These are phyloP conservation scores for Pantherophis guttatus DNA, from an alignment of 2,113 vertebrate species.

Conservation along the genomic window DNA sequence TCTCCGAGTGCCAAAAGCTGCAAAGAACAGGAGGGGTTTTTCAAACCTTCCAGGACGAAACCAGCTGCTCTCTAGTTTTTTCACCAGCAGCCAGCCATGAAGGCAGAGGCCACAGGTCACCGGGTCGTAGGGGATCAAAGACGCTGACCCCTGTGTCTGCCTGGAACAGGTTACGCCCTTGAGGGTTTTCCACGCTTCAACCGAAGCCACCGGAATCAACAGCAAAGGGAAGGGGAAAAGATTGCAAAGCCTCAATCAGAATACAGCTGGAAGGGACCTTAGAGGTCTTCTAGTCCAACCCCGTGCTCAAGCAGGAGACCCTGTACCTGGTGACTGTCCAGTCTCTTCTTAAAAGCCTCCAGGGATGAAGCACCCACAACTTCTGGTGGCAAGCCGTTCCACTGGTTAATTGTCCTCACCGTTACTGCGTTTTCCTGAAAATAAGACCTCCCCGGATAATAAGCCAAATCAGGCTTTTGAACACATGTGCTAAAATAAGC, in stretches of 20 bases:
- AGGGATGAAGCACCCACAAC: too few species aligned
- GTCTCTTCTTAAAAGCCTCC: too few species aligned
- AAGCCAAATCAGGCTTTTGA: too few species aligned
- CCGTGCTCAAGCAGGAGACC: too few species aligned
- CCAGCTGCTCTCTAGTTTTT: constrained; percentile 18
- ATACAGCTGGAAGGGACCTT: neutral
- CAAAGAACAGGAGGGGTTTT: neutral
- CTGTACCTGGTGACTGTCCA: too few species aligned
- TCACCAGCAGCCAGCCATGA: constrained; percentile 11
- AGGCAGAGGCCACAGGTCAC: constrained; percentile 25
- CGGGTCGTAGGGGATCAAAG: constrained; percentile 14
- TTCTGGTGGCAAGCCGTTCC: too few species aligned
- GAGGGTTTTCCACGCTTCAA: neutral
- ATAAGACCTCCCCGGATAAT: too few species aligned
- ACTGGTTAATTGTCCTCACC: too few species aligned
- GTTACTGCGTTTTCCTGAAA: too few species aligned
- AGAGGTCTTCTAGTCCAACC: too few species aligned
- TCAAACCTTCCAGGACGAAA: neutral
- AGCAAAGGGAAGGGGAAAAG: neutral
- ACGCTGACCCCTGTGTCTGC: constrained; percentile 7
- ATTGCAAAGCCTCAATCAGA: neutral
- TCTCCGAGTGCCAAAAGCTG: neutral
- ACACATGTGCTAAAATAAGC: too few species aligned
- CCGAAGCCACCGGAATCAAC: neutral
- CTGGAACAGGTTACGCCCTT: constrained; percentile 16